These are phyloP conservation scores for Melipona beecheii DNA, from an alignment of 2,888 invertebrate genomes.

Conservation along the genomic window DNA sequence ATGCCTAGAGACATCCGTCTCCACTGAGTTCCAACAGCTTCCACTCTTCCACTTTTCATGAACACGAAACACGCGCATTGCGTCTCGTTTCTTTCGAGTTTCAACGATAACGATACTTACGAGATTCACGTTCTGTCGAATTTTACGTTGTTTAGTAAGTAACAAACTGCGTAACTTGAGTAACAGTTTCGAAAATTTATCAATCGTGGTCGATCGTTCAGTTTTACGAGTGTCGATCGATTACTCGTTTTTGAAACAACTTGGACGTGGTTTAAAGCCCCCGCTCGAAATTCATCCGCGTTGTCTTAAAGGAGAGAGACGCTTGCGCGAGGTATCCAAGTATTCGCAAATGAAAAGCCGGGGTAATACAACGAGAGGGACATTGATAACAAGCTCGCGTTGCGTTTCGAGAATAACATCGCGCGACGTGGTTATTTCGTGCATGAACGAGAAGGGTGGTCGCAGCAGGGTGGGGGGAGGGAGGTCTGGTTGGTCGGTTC, in stretches of 20 bases:
- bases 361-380: background rate
- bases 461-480: too few relatives aligned
- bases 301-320: constrained; percentile 48
- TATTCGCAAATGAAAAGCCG: background rate
- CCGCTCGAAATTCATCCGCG: constrained; percentile 7
- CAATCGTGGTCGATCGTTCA: background rate
- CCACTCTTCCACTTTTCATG: background rate
- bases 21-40: background rate
- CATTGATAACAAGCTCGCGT: constrained; percentile 12
- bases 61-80: too few relatives aligned
- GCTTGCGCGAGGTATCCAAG: background rate
- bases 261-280: constrained; percentile 11
- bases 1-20: background rate
- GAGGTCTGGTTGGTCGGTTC: background rate
- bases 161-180: too few relatives aligned
- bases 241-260: background rate
- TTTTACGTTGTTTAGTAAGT: background rate
- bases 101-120: too few relatives aligned
- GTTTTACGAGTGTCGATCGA: background rate
- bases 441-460: background rate
- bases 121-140: background rate
- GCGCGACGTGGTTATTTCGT: constrained; percentile 10
- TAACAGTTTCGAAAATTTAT: background rate
- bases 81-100: background rate
- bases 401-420: constrained; percentile 7